Conservation (phyloP, 2,797 vertebrate species). For the Sus cebifrons region DNA sequence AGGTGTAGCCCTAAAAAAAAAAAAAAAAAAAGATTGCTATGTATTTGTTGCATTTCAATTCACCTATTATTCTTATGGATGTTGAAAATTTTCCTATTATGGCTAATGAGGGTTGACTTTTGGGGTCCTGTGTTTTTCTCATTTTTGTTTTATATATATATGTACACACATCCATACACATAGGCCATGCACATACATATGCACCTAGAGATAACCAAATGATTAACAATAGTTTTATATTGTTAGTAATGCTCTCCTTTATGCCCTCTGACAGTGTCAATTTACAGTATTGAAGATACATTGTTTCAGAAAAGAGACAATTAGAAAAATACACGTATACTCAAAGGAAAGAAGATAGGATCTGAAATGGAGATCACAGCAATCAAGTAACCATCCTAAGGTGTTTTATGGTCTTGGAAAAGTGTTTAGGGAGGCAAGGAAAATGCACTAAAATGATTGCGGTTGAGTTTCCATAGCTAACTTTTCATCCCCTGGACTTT, state of each 20-base stretch:
- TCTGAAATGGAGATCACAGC: not conserved
- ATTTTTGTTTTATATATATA: not conserved
- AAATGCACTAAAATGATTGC: not conserved
- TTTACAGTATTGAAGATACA: no score
- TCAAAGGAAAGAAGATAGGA: not conserved
- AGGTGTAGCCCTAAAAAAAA: no score
- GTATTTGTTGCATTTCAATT: not conserved
- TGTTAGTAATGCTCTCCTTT: not conserved
- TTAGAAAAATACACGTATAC: not conserved
- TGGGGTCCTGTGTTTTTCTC: not conserved
- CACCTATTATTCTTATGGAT: not conserved
- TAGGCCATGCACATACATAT: accelerated
- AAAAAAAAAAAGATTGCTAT: no score
- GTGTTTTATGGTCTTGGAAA: not conserved
- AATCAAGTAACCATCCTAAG: accelerated
- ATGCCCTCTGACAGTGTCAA: no score
- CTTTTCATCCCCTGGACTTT: not conserved
- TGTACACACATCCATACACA: not conserved
- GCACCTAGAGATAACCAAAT: not conserved
- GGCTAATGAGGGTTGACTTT: not conserved
- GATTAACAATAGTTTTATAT: not conserved
- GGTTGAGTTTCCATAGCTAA: not conserved
- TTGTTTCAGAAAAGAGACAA: not conserved
- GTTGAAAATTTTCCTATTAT: not conserved
- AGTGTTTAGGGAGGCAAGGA: not conserved